A percentile compares a stretch with the other conserved stretches of the same genome.
Evolutionary conservation across 2,113 vertebrate species (phyloP).

Genomic region (Indri indri): DNA sequence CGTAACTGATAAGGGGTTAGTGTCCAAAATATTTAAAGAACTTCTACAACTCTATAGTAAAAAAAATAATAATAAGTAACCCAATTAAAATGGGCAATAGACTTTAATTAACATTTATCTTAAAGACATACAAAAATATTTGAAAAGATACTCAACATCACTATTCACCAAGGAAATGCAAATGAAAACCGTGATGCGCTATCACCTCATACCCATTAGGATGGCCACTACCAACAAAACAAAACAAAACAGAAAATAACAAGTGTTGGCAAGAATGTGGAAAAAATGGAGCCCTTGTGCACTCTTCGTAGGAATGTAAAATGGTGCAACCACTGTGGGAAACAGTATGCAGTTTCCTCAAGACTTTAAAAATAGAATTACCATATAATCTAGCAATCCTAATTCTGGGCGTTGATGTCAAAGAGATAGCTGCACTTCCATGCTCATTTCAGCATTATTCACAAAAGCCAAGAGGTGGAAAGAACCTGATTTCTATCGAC

Average conservation of each 20-base stretch:
- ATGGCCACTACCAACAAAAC: background rate
- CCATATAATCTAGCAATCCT: fast-evolving
- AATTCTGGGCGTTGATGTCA: background rate
- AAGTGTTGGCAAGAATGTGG: background rate
- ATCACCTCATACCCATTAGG: background rate
- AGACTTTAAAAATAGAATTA: background rate
- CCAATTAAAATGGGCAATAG: background rate
- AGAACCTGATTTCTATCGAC: background rate
- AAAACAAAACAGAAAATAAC: background rate
- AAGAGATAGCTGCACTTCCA: background rate
- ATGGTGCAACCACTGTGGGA: background rate
- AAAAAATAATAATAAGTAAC: background rate
- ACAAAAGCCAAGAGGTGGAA: background rate
- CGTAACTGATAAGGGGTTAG: background rate
- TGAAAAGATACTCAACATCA: background rate
- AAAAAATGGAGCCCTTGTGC: background rate
- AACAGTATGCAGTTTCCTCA: background rate
- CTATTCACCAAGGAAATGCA: background rate
- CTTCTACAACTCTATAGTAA: background rate
- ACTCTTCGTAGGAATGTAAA: background rate
- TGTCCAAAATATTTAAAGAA: background rate
- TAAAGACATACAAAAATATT: background rate
- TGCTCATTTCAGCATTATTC: background rate
- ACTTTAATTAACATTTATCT: background rate
- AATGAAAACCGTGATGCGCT: background rate